Conservation (phyloP, 2,113 vertebrate species). For the Clinocottus analis region DNA sequence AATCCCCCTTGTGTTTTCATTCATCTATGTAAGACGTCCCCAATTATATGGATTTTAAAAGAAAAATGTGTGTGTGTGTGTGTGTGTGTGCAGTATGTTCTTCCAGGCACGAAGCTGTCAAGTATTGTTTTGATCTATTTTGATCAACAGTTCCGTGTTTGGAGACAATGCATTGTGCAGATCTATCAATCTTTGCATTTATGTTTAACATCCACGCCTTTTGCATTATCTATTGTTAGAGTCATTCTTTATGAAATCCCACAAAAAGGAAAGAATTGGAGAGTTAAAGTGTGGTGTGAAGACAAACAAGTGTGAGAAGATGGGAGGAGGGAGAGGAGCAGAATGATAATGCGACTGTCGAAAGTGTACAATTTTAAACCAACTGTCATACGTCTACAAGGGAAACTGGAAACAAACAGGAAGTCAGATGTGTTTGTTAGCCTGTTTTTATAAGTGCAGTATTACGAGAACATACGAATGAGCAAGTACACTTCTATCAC, state of each 20-base stretch:
- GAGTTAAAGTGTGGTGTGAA: slow-evolving; percentile 1
- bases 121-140: neutral
- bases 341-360: neutral
- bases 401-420: neutral
- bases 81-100: neutral
- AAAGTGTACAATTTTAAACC: neutral
- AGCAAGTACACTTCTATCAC: neutral
- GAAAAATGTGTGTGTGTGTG: neutral
- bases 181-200: neutral
- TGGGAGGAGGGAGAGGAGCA: slow-evolving; percentile 27
- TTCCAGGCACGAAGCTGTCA: neutral
- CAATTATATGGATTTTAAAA: neutral
- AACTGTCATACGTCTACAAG: neutral
- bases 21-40: neutral
- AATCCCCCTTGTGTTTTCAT: slow-evolving; percentile 19
- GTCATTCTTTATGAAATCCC: neutral
- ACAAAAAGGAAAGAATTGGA: neutral
- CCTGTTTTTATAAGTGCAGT: neutral
- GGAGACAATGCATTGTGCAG: neutral
- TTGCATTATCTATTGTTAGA: neutral
- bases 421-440: neutral
- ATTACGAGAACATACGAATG: neutral
- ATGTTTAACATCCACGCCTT: neutral
- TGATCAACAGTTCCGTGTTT: neutral
- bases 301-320: slow-evolving; percentile 43